phyloP scores from a whole-genome alignment of 2,888 invertebrate genomes.

The Helleia helle region DNA sequence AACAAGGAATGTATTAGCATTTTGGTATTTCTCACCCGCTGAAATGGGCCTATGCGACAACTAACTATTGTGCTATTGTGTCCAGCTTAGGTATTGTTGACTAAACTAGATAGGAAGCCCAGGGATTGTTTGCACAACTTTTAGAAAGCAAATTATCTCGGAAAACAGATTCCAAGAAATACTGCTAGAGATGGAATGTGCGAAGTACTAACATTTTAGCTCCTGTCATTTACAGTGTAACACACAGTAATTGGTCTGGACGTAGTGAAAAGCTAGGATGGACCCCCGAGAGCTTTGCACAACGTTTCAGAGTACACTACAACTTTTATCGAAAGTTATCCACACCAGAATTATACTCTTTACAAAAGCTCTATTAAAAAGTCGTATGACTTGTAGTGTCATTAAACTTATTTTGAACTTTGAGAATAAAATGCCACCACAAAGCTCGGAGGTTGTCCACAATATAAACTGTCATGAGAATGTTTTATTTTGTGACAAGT shows the following conservation, averaged over 20 bases:
- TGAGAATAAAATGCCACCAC: slow-evolving; percentile 19
- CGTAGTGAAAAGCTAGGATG: background rate
- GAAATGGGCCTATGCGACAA: slow-evolving; percentile 1
- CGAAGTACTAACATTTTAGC: background rate
- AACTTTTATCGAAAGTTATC: background rate
- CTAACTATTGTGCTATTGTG: slow-evolving; percentile 1
- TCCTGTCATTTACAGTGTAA: background rate
- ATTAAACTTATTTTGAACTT: slow-evolving; percentile 20
- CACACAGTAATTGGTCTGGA: background rate
- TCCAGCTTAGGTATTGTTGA: slow-evolving; percentile 2
- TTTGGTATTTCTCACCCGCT: background rate
- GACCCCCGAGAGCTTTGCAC: background rate
- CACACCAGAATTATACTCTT: slow-evolving; percentile 13
- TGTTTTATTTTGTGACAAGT: slow-evolving; percentile 10
- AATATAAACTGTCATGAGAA: slow-evolving; percentile 14
- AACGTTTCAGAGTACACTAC: background rate
- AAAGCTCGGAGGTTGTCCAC: slow-evolving; percentile 17
- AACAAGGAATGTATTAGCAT: background rate
- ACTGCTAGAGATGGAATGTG: too few species aligned
- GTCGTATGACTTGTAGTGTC: slow-evolving; percentile 15
- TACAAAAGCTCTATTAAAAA: slow-evolving; percentile 17
- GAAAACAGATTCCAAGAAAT: background rate
- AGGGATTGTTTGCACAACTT: background rate
- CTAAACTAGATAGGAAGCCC: slow-evolving; percentile 1
- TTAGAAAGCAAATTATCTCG: background rate